Evolutionary conservation across 2,888 invertebrate genomes (phyloP), one percentile per base, ranked within the genome.

Genomic region (Parnassius apollo): DNA sequence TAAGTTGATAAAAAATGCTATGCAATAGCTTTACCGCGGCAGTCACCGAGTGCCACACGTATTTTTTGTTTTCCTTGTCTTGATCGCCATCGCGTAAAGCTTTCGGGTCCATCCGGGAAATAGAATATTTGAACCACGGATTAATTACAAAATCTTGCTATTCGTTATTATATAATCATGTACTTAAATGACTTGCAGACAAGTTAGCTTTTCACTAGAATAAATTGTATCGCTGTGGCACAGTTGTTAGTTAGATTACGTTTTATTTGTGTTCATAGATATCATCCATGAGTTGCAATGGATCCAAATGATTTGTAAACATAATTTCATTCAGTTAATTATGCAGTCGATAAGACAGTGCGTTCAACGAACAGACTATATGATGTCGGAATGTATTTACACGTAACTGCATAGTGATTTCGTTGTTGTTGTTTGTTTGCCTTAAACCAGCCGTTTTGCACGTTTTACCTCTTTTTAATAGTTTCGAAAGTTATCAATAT

Each of bases 321-420:
- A 76, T 71, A 69, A 69, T 70, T 74, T 69, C 74, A 75, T 81
- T 78, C 71, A 77, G 70, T 75, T 79, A 78, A 79, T 80, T 77
- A 74, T 71, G 68, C 65, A 69, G 70, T 66, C 69, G 75, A 79
- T 77, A 80, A 78, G 69, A 66, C 69, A 61, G 78, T 75, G 72
- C 78, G 73, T 76, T 78, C 75, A 78, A 77, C 77, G 75, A 67
- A 70, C 72, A 68, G 65, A 66, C 68, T 75, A 74, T 75, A 78
- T 81, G 76, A 72, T 66, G 52, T 69, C 66, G 69, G 70, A 72
- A 71, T 72, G 71, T 73, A 71, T 67, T 68, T 75, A 72, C 73
- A 69, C 71, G 73, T 77, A 73, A 71, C 71, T 68, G 69, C 68
- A 77, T 73, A 75, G 72, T 70, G 70, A 72, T 78, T 76, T 73